A percentile compares a stretch with the other conserved stretches of the same genome.
Evolutionary conservation across 2,797 vertebrate genomes (phyloP).

Genomic region (Sciurus carolinensis): DNA sequence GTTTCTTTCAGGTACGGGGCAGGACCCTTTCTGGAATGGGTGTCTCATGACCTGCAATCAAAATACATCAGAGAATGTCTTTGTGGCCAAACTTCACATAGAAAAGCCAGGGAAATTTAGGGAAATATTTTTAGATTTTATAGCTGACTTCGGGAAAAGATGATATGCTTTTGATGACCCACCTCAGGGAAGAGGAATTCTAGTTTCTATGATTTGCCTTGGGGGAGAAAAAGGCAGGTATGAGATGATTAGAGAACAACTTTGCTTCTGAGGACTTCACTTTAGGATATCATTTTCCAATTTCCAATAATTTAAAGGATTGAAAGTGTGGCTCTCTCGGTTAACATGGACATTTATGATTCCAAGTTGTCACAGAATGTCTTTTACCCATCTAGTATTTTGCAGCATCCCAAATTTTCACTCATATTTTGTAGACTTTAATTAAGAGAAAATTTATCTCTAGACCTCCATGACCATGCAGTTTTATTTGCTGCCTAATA

Average conservation of each 20-base stretch:
- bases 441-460: not conserved
- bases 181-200: not conserved
- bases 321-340: not conserved
- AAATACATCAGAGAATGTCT: not conserved
- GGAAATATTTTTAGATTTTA: not conserved
- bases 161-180: not conserved
- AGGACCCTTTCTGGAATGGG: not conserved
- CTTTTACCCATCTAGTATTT: not conserved
- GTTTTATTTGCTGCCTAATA: not conserved
- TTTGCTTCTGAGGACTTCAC: not conserved
- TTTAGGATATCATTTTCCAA: not conserved
- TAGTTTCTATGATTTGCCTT: not conserved
- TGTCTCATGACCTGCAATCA: not conserved
- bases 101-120: not conserved
- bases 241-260: not conserved
- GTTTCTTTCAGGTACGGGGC: not conserved
- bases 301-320: not conserved
- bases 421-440: not conserved
- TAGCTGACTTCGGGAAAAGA: not conserved
- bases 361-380: not conserved
- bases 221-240: not conserved
- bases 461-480: not conserved
- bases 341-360: not conserved
- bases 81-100: not conserved
- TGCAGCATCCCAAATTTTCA: not conserved